Evolutionary conservation across 2,888 invertebrate species (phyloP).

Genomic region (Andrena praecox): DNA sequence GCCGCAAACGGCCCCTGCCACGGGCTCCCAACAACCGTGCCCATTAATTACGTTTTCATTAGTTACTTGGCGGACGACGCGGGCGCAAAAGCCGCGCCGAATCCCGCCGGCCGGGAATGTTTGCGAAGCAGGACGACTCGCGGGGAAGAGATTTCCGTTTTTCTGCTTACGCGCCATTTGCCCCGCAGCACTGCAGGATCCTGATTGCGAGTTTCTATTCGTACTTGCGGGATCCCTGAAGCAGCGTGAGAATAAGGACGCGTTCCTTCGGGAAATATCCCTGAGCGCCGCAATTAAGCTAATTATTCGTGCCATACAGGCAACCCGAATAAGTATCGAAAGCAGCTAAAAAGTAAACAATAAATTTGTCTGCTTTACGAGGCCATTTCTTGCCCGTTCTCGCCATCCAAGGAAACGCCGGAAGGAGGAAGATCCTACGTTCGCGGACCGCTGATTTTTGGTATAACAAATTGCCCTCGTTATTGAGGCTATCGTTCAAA

Average conservation of each 20-base stretch:
- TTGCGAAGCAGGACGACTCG: slow-evolving; percentile 38
- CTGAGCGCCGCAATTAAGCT: too few relatives aligned
- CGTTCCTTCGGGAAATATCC: too few relatives aligned
- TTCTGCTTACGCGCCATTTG: slow-evolving; percentile 57
- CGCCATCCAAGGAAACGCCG: slow-evolving; percentile 1
- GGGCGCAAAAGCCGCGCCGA: slow-evolving; percentile 31
- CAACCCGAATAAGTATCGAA: neutral
- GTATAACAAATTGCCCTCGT: slow-evolving; percentile 69
- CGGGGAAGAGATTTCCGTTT: slow-evolving; percentile 48
- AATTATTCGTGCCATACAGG: too few relatives aligned
- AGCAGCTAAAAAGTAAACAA: neutral
- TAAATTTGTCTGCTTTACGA: neutral
- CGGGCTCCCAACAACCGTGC: slow-evolving; percentile 43
- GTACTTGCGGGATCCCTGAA: too few relatives aligned
- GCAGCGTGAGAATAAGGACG: too few relatives aligned
- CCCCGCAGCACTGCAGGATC: neutral
- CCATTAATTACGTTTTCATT: slow-evolving; percentile 74
- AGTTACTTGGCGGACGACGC: slow-evolving; percentile 49
- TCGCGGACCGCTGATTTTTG: slow-evolving; percentile 62
- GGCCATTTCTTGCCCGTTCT: slow-evolving; percentile 19
- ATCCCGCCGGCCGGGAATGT: slow-evolving; percentile 36
- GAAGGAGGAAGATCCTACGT: slow-evolving; percentile 37
- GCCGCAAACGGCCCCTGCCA: slow-evolving; percentile 61
- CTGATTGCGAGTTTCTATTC: neutral
- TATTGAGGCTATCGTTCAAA: slow-evolving; percentile 67